Percentiles rank a stretch among this genome's conserved stretches.
Evolutionary conservation across 53 echinoderm and acorn worm genomes (phyloP).

Genomic region (Luidia sarsii): DNA sequence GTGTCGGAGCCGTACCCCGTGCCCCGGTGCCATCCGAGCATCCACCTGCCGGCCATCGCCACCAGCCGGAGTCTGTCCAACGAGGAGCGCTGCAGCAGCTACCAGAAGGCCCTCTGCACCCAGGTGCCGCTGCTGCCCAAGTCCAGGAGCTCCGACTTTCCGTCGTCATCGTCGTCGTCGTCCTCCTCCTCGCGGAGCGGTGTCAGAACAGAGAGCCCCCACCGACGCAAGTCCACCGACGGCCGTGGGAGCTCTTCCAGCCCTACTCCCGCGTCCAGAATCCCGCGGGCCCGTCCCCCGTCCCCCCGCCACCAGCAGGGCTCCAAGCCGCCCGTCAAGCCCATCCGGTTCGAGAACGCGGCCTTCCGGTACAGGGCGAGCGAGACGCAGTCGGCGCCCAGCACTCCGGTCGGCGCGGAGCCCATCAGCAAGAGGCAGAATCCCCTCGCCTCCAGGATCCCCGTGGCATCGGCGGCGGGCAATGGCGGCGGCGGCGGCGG

Average conservation of each 20-base stretch:
- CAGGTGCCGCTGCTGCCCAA: slow-evolving; percentile 16
- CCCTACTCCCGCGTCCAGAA: background rate
- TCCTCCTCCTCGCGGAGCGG: background rate
- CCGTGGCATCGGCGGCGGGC: background rate
- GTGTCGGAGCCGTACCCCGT: slow-evolving; percentile 20
- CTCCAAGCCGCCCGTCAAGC: slow-evolving; percentile 15
- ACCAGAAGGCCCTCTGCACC: slow-evolving; percentile 17
- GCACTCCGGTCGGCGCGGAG: slow-evolving; percentile 1
- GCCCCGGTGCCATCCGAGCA: slow-evolving; percentile 24
- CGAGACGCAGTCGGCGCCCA: slow-evolving; percentile 37
- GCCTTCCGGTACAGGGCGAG: slow-evolving; percentile 22
- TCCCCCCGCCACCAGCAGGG: background rate
- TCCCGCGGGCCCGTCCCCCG: slow-evolving; percentile 13
- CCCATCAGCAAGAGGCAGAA: slow-evolving; percentile 4
- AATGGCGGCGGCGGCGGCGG: background rate
- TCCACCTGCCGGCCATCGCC: slow-evolving; percentile 38
- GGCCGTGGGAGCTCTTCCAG: slow-evolving; percentile 5
- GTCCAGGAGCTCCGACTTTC: slow-evolving; percentile 28
- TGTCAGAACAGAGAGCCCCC: slow-evolving; percentile 6
- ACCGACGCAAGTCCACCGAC: too few species aligned
- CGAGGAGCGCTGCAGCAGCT: slow-evolving; percentile 22
- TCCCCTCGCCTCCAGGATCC: slow-evolving; percentile 4
- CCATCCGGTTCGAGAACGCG: slow-evolving; percentile 30
- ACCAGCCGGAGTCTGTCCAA: slow-evolving; percentile 13
- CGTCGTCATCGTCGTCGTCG: background rate